Base-by-base conservation (phyloP, 2,113 vertebrate genomes). In the Oncorhynchus tshawytscha region DNA sequence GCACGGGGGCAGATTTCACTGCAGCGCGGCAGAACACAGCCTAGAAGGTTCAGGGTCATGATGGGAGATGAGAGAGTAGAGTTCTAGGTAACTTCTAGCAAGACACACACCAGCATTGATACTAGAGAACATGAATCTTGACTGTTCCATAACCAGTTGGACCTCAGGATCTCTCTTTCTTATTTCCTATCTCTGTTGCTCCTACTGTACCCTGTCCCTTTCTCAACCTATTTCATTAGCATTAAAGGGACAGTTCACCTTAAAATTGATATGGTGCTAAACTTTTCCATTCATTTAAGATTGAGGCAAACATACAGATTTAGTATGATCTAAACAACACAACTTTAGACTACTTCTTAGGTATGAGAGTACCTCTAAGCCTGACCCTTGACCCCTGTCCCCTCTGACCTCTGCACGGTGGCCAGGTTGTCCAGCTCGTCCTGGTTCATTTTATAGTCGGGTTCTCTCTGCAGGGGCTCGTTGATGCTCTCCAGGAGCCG, bases 381-480 rank as follows among this genome's bases (percentile, higher is more conserved):
- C 16, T 54, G 16, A 54, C 51, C 59, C 59, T 22, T 57, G 54
- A 57, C 54, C 65, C 24, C 64, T 16, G 27, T 31, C 27, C 24
- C 31, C 16, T 18, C 67, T 31, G 29, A 99, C 97, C 97, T 97
- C 87, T 97, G 94, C 62, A 99, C 95, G 0, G 97, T 99, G 22
- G 90, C 92, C 79, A 97, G 89, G 82, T 96, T 98, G 79, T 99
- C 97, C 85, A 94, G 85, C 78, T 98, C 96, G 82, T 97, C 96
- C 25, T 95, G 94, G 82, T 93, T 98, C 91, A 96, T 93, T 82
- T 72, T 92, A 87, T 94, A 96, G 7, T 94, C 95, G 0, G 93
- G 86, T 80, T 96, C 93, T n/a, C 90, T 91, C 66, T 89, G 86
- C 70, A 95, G 82, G 0, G 96, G 96, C 85, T 96, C 95, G 13